A percentile compares a stretch with the other conserved stretches of the same genome.
phyloP scores from a whole-genome alignment of 2,113 vertebrate genomes.

The Ceyx melanurus region DNA sequence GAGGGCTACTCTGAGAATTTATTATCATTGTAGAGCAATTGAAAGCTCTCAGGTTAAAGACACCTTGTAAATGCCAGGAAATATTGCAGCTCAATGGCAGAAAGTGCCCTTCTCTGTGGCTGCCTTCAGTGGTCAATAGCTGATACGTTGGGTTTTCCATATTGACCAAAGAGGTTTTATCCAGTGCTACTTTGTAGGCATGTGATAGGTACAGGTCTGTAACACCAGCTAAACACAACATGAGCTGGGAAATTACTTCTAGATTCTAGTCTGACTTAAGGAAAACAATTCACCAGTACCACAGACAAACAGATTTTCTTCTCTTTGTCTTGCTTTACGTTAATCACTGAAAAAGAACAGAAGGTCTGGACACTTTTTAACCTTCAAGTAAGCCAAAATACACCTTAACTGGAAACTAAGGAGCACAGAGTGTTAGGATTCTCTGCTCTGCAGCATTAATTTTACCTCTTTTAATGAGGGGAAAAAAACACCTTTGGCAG shows the following conservation, averaged over 20 bases:
- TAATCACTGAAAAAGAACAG: neutral
- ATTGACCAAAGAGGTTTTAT: neutral
- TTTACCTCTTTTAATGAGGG: neutral
- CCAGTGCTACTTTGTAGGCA: neutral
- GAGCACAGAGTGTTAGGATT: neutral
- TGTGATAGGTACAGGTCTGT: neutral
- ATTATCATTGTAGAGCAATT: neutral
- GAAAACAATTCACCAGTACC: neutral
- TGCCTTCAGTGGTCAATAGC: neutral
- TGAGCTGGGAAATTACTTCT: neutral
- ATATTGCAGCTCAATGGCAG: neutral
- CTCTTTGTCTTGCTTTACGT: neutral
- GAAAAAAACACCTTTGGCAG: neutral
- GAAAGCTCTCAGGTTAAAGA: neutral
- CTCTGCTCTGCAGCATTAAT: neutral
- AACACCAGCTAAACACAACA: neutral
- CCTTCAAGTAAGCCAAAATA: neutral
- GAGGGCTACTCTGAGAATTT: neutral
- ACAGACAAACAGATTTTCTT: neutral
- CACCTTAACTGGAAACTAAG: neutral
- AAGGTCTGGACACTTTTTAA: neutral
- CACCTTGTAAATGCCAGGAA: slow-evolving; percentile 8
- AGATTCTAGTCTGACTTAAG: neutral
- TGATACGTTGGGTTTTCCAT: neutral
- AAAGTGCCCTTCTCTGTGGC: neutral